Evolutionary conservation across 2,888 invertebrate species (phyloP).

Genomic region (Melanostoma scalare): DNA sequence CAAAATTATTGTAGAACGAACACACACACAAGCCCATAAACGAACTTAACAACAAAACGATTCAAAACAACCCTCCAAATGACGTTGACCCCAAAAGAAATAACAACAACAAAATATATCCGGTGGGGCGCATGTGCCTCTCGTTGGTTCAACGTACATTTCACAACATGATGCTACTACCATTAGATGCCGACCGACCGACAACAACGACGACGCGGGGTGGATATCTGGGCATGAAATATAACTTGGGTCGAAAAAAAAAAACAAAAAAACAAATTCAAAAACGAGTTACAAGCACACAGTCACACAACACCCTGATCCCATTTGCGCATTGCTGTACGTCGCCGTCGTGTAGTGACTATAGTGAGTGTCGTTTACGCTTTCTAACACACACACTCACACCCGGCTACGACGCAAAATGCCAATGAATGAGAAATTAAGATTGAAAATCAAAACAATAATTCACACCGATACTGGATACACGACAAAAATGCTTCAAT

Average conservation of each 20-base stretch:
- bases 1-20: background rate
- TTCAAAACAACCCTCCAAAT: slow-evolving; percentile 79
- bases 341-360: background rate
- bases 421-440: slow-evolving; percentile 70
- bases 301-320: background rate
- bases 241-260: slow-evolving; percentile 6
- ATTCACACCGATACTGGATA: slow-evolving; percentile 57
- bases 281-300: slow-evolving; percentile 40
- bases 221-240: slow-evolving; percentile 16
- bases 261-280: slow-evolving; percentile 15
- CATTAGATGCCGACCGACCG: slow-evolving; percentile 18
- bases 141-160: slow-evolving; percentile 63
- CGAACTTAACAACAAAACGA: slow-evolving; percentile 43
- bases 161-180: slow-evolving; percentile 50
- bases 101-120: slow-evolving; percentile 74
- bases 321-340: background rate
- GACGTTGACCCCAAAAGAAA: slow-evolving; percentile 79
- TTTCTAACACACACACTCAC: slow-evolving; percentile 7
- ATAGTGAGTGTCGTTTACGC: slow-evolving; percentile 1
- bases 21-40: slow-evolving; percentile 28
- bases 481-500: slow-evolving; percentile 20
- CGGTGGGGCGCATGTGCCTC: slow-evolving; percentile 72
- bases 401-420: slow-evolving; percentile 62
- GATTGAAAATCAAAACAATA: slow-evolving; percentile 70
- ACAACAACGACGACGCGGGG: slow-evolving; percentile 6